Percentiles rank a stretch among this genome's conserved stretches.
These are phyloP conservation scores for Borostomias antarcticus DNA, from an alignment of 2,797 vertebrate genomes.

Conservation along the genomic window DNA sequence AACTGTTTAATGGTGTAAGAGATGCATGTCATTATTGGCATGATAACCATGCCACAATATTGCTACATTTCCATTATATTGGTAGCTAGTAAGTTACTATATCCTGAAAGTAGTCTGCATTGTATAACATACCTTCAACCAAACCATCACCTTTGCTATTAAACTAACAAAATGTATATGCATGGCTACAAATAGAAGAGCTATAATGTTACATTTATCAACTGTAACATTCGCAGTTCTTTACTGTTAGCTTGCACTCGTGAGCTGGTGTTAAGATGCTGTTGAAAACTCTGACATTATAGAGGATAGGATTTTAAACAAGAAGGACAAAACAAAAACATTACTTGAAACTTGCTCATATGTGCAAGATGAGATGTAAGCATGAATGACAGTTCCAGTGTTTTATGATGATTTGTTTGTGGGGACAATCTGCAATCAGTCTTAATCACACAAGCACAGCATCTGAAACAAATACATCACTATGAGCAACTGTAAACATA, in stretches of 20 bases:
- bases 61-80: slow-evolving; percentile 11
- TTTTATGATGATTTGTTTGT: slow-evolving; percentile 12
- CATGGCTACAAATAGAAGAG: not conserved
- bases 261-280: not conserved
- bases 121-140: not conserved
- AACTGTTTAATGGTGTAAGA: slow-evolving; percentile 65
- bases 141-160: not conserved
- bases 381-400: slow-evolving; percentile 3
- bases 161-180: not conserved
- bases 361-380: not conserved
- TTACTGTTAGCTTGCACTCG: not conserved
- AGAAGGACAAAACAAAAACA: not conserved
- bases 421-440: slow-evolving; percentile 47
- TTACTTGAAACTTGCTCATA: not conserved
- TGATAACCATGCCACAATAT: slow-evolving; percentile 22
- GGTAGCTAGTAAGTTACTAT: slow-evolving; percentile 13
- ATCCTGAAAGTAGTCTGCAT: not conserved
- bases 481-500: slow-evolving; percentile 75
- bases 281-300: not conserved
- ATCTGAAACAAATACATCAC: slow-evolving; percentile 59
- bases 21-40: slow-evolving; percentile 21
- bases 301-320: not conserved
- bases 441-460: slow-evolving; percentile 59
- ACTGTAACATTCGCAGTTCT: slow-evolving; percentile 7
- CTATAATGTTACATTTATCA: not conserved